Percentiles rank a stretch among this genome's conserved stretches.
phyloP scores from a whole-genome alignment of 2,797 vertebrate genomes.

The Argya squamiceps region DNA sequence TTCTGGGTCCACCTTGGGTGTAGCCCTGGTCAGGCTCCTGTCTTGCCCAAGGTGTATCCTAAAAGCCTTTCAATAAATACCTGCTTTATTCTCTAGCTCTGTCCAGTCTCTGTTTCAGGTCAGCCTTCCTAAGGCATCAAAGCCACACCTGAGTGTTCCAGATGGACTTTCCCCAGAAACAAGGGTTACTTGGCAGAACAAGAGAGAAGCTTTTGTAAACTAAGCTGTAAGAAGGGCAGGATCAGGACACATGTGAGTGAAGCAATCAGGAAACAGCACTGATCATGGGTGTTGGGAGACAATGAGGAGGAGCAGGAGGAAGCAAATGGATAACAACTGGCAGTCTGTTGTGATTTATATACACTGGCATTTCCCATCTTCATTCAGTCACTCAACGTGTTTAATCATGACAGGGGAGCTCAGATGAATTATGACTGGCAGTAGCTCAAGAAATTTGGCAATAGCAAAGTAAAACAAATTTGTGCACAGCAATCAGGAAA shows the following conservation, averaged over 20 bases:
- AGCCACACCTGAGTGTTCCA: background rate
- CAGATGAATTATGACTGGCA: background rate
- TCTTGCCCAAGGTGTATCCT: background rate
- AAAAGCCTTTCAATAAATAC: background rate
- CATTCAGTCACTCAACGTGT: background rate
- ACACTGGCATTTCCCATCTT: constrained; percentile 33
- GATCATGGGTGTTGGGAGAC: background rate
- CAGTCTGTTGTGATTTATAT: constrained; percentile 10
- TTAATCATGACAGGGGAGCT: background rate
- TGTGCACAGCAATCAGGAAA: background rate
- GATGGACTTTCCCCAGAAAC: background rate
- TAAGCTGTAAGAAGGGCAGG: background rate
- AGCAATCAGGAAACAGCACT: background rate
- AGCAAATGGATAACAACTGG: constrained; percentile 31
- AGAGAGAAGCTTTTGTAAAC: background rate
- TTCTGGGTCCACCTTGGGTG: background rate
- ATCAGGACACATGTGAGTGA: background rate
- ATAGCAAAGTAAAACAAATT: background rate
- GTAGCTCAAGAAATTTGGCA: constrained; percentile 26
- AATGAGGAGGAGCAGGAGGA: background rate
- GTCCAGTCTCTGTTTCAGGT: background rate
- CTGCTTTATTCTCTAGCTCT: background rate
- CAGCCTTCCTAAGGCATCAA: background rate
- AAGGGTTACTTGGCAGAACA: background rate
- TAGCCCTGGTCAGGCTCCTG: background rate